phyloP scores from a whole-genome alignment of 2,113 vertebrate species.

The Zosterops japonicus region DNA sequence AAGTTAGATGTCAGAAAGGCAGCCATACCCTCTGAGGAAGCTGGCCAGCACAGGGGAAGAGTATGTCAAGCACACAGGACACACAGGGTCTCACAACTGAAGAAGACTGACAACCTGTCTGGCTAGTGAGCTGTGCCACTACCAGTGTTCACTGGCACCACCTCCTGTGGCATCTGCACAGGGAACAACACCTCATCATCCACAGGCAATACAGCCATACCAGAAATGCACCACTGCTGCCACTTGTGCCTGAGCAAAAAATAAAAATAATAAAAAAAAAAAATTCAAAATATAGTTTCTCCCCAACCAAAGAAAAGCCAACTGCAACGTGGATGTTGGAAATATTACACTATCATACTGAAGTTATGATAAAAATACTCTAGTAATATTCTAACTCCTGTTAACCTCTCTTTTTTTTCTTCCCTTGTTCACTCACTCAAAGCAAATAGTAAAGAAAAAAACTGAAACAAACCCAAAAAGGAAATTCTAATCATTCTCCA shows the following conservation, averaged over 20 bases:
- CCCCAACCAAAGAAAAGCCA: neutral
- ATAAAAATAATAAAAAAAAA: too few species aligned
- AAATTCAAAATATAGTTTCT: neutral
- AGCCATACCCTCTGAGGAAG: neutral
- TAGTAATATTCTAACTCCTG: neutral
- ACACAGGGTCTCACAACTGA: neutral
- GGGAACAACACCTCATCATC: neutral
- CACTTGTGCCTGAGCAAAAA: neutral
- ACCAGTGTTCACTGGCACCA: neutral
- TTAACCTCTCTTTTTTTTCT: neutral
- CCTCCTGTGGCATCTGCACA: neutral
- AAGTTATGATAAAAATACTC: neutral
- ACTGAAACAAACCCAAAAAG: neutral
- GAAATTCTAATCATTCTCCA: neutral
- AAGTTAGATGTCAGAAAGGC: neutral
- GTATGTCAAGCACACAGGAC: accelerated
- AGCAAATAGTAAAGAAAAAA: neutral
- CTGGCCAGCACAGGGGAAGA: neutral
- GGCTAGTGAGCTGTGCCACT: accelerated
- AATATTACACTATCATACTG: accelerated
- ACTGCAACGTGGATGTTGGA: neutral
- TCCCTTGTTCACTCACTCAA: neutral
- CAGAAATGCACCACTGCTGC: neutral
- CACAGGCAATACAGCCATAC: neutral
- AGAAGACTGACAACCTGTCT: neutral